Conservation (phyloP, 2,113 vertebrate species). For the Cyprinodon brontotheroides region DNA sequence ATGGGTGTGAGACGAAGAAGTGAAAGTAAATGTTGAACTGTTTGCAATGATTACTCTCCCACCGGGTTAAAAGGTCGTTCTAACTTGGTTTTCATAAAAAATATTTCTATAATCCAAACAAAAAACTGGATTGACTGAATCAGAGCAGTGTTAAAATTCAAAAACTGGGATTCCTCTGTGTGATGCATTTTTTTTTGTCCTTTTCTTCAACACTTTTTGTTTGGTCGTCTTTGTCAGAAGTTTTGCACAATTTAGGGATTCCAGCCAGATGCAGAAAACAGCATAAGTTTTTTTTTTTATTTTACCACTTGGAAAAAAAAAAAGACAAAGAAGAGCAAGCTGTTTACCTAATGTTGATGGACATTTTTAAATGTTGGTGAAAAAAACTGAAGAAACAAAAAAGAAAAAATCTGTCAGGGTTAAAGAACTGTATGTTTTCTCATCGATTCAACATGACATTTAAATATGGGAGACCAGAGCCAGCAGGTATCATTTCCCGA, state of each 20-base stretch:
- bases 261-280: slow-evolving; percentile 52
- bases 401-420: slow-evolving; percentile 17
- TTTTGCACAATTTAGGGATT: slow-evolving; percentile 49
- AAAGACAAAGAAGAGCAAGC: slow-evolving; percentile 69
- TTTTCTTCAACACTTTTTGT: slow-evolving; percentile 4
- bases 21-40: slow-evolving; percentile 28
- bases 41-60: slow-evolving; percentile 3
- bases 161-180: slow-evolving; percentile 29
- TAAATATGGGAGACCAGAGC: slow-evolving; percentile 41
- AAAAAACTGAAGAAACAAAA: slow-evolving; percentile 15
- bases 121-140: slow-evolving; percentile 34
- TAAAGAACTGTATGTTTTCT: neutral
- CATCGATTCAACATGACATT: slow-evolving; percentile 1
- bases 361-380: slow-evolving; percentile 29
- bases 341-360: slow-evolving; percentile 64
- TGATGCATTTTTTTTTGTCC: slow-evolving; percentile 6
- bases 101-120: slow-evolving; percentile 17
- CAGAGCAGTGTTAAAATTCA: slow-evolving; percentile 10
- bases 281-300: slow-evolving; percentile 33
- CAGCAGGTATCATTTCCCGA: slow-evolving; percentile 32
- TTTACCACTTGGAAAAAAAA: slow-evolving; percentile 42
- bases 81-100: slow-evolving; percentile 23
- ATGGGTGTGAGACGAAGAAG: slow-evolving; percentile 24
- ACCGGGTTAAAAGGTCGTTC: slow-evolving; percentile 18
- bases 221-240: slow-evolving; percentile 31